phyloP scores from a whole-genome alignment of 2,797 vertebrate species.

The Bovichtus variegatus region DNA sequence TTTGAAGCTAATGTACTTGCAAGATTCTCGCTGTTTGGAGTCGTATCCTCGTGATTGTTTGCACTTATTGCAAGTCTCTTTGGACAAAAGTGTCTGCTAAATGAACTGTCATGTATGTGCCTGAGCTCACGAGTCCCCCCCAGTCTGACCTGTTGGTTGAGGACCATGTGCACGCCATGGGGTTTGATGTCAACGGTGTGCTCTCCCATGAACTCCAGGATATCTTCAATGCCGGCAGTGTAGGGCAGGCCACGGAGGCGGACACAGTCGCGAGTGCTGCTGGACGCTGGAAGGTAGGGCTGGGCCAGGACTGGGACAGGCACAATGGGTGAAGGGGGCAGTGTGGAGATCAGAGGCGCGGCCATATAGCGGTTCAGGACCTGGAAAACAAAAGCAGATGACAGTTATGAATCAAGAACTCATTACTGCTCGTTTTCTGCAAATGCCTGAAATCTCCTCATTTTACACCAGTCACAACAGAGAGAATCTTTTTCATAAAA shows the following conservation, averaged over 20 bases:
- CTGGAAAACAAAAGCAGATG: slow-evolving; percentile 70
- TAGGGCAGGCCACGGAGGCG: slow-evolving; percentile 95
- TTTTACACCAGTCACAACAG: not conserved
- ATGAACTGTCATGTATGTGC: no score
- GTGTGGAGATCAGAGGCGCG: slow-evolving; percentile 92
- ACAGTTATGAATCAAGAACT: not conserved
- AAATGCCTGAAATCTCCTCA: not conserved
- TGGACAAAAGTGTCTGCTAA: no score
- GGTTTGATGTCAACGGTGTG: slow-evolving; percentile 95
- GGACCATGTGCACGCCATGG: slow-evolving; percentile 97
- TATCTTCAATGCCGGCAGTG: slow-evolving; percentile 95
- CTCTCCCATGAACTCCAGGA: slow-evolving; percentile 95
- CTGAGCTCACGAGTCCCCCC: rapidly evolving
- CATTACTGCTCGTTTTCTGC: not conserved
- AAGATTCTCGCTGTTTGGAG: no score
- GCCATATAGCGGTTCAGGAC: slow-evolving; percentile 96
- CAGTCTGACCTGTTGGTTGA: slow-evolving; percentile 93
- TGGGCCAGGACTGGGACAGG: slow-evolving; percentile 86
- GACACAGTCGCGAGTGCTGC: slow-evolving; percentile 90
- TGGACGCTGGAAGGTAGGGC: slow-evolving; percentile 88
- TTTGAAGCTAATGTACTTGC: no score
- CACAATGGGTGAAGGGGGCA: slow-evolving; percentile 91
- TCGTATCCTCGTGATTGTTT: no score
- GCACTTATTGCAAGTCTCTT: no score
- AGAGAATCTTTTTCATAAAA: not conserved